phyloP scores from a whole-genome alignment of 2,113 vertebrate genomes.

The Ptilonorhynchus violaceus region DNA sequence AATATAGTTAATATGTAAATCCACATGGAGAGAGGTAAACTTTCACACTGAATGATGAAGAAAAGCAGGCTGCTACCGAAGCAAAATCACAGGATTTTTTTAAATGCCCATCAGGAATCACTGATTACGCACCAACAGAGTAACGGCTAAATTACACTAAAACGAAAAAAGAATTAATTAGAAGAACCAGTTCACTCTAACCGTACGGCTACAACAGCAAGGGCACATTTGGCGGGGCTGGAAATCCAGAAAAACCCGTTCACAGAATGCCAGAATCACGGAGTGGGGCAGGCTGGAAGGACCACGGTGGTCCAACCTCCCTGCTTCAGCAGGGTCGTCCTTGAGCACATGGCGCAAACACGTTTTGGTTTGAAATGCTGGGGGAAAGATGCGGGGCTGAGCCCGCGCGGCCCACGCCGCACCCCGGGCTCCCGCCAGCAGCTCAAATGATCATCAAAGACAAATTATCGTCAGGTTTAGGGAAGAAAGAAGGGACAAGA shows the following conservation, averaged over 20 bases:
- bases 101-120: neutral
- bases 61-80: neutral
- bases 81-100: neutral
- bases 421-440: neutral
- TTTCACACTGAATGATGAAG: neutral
- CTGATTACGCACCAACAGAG: neutral
- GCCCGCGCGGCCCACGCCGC: neutral
- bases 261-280: neutral
- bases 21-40: neutral
- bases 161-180: accelerated
- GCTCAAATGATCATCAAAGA: neutral
- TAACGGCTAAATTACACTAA: accelerated
- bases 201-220: neutral
- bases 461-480: accelerated
- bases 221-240: too few relatives aligned
- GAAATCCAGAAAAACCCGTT: neutral
- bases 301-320: neutral
- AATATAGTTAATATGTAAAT: accelerated
- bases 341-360: neutral
- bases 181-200: neutral
- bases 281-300: too few relatives aligned
- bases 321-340: neutral
- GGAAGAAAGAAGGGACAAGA: neutral
- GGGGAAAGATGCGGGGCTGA: neutral
- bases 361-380: neutral